phyloP scores from a whole-genome alignment of 2,113 vertebrate genomes.

The Leptocoma aspasia region DNA sequence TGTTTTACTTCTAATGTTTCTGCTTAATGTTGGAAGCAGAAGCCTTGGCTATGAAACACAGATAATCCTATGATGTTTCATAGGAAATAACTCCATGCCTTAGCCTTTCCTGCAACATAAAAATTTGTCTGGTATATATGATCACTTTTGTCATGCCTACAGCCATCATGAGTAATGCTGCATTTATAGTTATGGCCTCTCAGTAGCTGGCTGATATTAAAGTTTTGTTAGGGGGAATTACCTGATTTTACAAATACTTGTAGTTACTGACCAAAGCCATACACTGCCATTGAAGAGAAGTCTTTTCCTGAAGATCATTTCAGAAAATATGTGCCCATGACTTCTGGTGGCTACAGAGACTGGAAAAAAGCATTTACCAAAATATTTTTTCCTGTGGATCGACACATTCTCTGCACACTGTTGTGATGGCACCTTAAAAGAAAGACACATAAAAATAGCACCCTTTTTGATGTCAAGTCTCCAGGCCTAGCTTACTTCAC shows the following conservation, averaged over 20 bases:
- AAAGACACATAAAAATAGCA: neutral
- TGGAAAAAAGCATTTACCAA: neutral
- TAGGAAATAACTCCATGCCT: neutral
- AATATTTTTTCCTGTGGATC: neutral
- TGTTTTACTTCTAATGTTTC: neutral
- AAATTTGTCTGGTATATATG: neutral
- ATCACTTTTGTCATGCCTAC: neutral
- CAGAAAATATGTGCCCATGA: neutral
- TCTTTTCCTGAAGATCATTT: neutral
- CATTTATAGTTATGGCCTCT: neutral
- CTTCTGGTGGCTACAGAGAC: neutral
- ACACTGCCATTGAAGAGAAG: neutral
- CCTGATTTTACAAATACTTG: neutral
- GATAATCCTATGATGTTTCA: neutral
- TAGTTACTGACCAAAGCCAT: neutral
- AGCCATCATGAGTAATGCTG: neutral
- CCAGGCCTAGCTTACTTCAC: neutral
- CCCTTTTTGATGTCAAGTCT: neutral
- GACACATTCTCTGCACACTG: neutral
- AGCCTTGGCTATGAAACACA: neutral
- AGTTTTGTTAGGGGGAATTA: neutral
- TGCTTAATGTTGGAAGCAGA: neutral
- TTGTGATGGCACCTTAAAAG: neutral
- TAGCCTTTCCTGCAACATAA: neutral
- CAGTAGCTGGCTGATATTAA: neutral